These are phyloP conservation scores for Oreortyx pictus DNA, from an alignment of 2,797 vertebrate species.

Conservation along the genomic window DNA sequence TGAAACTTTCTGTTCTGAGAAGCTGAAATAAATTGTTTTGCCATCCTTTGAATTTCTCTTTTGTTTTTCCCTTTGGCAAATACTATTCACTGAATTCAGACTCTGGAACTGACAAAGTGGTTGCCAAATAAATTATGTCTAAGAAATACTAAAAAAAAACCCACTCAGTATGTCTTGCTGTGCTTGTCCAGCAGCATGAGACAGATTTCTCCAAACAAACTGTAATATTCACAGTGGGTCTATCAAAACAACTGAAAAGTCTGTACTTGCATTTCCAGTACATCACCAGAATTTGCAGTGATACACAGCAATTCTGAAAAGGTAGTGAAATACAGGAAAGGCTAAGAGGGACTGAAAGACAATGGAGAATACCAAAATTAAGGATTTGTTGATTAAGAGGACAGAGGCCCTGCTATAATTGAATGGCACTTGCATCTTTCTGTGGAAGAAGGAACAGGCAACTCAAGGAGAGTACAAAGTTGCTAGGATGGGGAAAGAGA, in stretches of 20 bases:
- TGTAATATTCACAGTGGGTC: neutral
- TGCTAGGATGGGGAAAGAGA: too few species aligned
- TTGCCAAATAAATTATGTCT: neutral
- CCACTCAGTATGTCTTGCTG: neutral
- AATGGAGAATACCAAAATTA: neutral
- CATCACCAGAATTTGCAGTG: neutral
- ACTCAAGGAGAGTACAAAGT: too few species aligned
- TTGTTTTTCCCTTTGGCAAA: neutral
- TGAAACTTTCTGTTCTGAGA: neutral
- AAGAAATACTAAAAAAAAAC: neutral
- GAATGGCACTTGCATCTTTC: neutral
- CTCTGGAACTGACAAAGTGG: neutral
- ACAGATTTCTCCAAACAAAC: neutral
- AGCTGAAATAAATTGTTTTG: neutral
- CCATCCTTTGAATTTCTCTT: neutral
- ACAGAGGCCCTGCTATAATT: neutral
- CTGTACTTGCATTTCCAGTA: neutral
- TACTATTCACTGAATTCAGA: neutral
- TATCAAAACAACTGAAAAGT: neutral
- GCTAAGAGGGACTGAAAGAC: neutral
- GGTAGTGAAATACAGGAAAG: neutral
- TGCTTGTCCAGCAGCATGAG: neutral
- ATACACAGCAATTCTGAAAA: neutral
- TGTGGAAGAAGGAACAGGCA: too few species aligned
- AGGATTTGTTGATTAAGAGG: too few species aligned